Evolutionary conservation across 1,140 invertebrate species (phyloP).

Genomic region (Gerris buenoi): DNA sequence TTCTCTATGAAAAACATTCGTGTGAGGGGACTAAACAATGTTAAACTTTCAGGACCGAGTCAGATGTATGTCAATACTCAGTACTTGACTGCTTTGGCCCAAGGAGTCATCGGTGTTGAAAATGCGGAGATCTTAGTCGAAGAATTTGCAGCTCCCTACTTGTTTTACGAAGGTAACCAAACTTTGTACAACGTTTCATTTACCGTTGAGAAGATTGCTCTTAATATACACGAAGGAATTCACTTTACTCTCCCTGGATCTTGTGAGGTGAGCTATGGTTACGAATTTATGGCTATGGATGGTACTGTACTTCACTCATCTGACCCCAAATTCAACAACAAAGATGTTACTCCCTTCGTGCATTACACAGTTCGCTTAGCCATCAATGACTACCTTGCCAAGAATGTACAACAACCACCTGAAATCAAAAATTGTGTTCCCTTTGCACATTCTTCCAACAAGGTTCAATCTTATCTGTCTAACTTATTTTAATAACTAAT

Average conservation of each 20-base stretch:
- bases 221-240: not conserved
- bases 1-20: not conserved
- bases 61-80: not conserved
- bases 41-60: not conserved
- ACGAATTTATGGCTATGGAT: not conserved
- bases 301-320: not conserved
- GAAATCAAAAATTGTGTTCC: not conserved
- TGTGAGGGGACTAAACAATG: not conserved
- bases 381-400: not conserved
- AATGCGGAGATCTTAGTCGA: not conserved
- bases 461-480: too few relatives aligned
- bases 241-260: not conserved
- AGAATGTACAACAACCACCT: not conserved
- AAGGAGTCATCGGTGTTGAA: not conserved
- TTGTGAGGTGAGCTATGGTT: not conserved
- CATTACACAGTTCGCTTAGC: not conserved
- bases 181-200: not conserved
- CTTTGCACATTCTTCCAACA: not conserved
- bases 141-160: not conserved
- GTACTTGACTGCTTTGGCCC: not conserved
- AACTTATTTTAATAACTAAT: too few relatives aligned
- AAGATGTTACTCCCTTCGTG: not conserved
- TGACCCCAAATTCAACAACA: not conserved
- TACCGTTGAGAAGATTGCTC: not conserved
- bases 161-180: slow-evolving; percentile 1